A percentile compares a stretch with the other conserved stretches of the same genome.
Evolutionary conservation across 2,113 vertebrate species (phyloP).

Genomic region (Dromiciops gliroides): DNA sequence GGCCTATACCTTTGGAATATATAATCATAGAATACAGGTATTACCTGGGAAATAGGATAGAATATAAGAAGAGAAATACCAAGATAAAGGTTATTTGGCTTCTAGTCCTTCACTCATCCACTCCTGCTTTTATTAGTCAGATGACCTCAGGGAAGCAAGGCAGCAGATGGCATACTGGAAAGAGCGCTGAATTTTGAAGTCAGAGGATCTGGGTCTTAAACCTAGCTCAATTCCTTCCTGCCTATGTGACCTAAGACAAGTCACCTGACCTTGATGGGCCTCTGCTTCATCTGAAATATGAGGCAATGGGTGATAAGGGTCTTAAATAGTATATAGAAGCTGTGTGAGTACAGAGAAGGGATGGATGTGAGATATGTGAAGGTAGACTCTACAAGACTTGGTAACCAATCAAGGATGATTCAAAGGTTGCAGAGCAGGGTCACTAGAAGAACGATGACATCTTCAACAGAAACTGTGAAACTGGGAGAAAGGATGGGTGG

Average conservation of each 20-base stretch:
- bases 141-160: neutral
- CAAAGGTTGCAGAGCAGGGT: neutral
- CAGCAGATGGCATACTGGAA: neutral
- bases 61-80: neutral
- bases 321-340: neutral
- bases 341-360: neutral
- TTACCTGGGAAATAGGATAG: neutral
- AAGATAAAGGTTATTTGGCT: neutral
- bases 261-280: neutral
- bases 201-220: neutral
- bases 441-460: neutral
- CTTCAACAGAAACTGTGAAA: neutral
- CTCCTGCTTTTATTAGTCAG: neutral
- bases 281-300: neutral
- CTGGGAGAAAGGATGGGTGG: neutral
- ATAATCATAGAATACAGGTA: neutral
- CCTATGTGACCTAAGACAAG: neutral
- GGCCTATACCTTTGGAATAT: neutral
- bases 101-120: neutral
- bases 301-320: neutral
- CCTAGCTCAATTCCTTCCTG: neutral
- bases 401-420: neutral
- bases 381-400: neutral
- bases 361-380: neutral
- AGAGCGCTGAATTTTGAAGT: neutral